Percentiles rank a stretch among this genome's conserved stretches.
These are phyloP conservation scores for Hemistola chrysoprasaria DNA, from an alignment of 2,888 invertebrate species.

Conservation along the genomic window DNA sequence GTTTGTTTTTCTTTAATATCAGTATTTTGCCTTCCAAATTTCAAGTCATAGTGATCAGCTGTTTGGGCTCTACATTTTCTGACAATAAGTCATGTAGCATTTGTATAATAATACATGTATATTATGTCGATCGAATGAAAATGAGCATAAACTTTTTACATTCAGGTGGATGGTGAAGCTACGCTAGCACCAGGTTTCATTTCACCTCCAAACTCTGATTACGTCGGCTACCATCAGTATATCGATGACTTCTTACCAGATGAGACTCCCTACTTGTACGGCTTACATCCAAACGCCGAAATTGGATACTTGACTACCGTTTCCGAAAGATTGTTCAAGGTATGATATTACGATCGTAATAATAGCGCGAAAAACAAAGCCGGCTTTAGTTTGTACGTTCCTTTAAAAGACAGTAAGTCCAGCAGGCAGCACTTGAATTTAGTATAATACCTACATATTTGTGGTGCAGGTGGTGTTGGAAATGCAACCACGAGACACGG, in stretches of 20 bases:
- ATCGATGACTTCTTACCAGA: slow-evolving; percentile 93
- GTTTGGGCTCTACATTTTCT: too few relatives aligned
- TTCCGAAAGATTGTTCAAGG: slow-evolving; percentile 91
- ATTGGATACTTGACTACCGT: slow-evolving; percentile 95
- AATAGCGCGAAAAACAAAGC: neutral
- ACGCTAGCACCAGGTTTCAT: slow-evolving; percentile 91
- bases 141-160: too few relatives aligned
- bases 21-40: too few relatives aligned
- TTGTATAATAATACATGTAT: too few relatives aligned
- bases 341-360: slow-evolving; percentile 22
- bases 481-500: slow-evolving; percentile 93
- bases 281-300: slow-evolving; percentile 97
- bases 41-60: too few relatives aligned
- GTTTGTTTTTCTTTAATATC: too few relatives aligned
- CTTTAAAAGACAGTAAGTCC: too few relatives aligned
- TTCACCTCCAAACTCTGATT: slow-evolving; percentile 94
- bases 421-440: too few relatives aligned
- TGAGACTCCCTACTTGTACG: slow-evolving; percentile 95
- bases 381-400: neutral
- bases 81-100: too few relatives aligned
- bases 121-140: too few relatives aligned
- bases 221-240: slow-evolving; percentile 92
- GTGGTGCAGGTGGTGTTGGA: slow-evolving; percentile 84
- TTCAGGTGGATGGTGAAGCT: slow-evolving; percentile 91
- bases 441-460: too few relatives aligned